Evolutionary conservation across 92 coral and sea anemone species (phyloP), one percentile per base, ranked within the genome.

Genomic region (Porites evermanni): DNA sequence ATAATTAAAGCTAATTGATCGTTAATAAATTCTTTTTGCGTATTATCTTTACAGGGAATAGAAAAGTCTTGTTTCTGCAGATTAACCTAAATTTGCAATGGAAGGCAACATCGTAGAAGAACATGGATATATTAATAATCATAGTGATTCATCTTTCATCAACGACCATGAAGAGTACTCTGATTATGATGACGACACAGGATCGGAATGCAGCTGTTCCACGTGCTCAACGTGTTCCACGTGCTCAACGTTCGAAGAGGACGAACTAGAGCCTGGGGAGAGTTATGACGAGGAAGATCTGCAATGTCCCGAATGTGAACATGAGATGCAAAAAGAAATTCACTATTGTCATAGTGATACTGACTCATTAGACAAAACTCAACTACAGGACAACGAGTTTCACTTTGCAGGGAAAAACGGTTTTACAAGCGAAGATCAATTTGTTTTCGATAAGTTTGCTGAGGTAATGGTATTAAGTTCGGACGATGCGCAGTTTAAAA

Each of bases 191-290:
- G 86, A 85, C 63, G 95, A 92, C 59, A 12, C 75, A 12, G 86
- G 83, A 19, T 78, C 87, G 6, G 92, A 88, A 20, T 92, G 98
- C 66, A 94, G 98, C 86, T 94, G 96, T 44, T 90, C 93, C 2
- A 88, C 96, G 1, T 94, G 98, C 72, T 88, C 93, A 74, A 90
- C 96, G 1, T 94, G 98, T 69, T 88, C 91, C 70, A 90, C 96
- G 12, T 94, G 98, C 59, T 88, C 91, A 52, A 70, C 80, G 5
- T 92, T 89, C 66, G 83, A 77, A 59, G 81, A 74, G 14, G 82
- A 78, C 21, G 86, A 26, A 14, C 64, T 70, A 47, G 77, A 72
- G 73, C 24, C 80, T 83, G 87, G 74, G 61, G 80, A 73, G 53
- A 83, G 80, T 65, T 61, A 13, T 74, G 79, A 74, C 74, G 87